Percentiles rank a stretch among this genome's conserved stretches.
phyloP scores from a whole-genome alignment of 1,140 invertebrate genomes.

The Hylyphantes graminicola region DNA sequence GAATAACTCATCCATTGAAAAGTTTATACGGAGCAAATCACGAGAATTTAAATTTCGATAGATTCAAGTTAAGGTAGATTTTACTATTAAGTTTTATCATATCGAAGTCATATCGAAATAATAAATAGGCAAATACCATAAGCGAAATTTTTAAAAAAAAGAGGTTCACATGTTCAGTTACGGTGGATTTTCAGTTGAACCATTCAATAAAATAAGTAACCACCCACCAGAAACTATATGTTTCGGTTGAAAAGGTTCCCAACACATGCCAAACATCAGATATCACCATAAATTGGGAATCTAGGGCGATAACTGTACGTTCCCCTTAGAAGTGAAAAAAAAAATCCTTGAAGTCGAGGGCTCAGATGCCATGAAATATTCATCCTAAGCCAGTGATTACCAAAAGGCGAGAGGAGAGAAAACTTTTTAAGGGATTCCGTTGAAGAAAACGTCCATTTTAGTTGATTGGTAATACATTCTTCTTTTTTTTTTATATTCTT shows the following conservation, averaged over 20 bases:
- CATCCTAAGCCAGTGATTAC: slow-evolving; percentile 50
- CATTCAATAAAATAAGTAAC: no score
- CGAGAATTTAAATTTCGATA: no score
- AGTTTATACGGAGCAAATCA: no score
- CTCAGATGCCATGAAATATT: slow-evolving; percentile 50
- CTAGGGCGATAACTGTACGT: slow-evolving; percentile 8
- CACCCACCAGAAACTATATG: slow-evolving; percentile 24
- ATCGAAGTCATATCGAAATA: no score
- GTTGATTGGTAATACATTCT: slow-evolving; percentile 51
- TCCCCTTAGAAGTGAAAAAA: no score
- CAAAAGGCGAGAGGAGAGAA: slow-evolving; percentile 13
- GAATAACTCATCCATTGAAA: no score
- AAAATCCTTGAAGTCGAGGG: background rate
- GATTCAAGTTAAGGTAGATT: no score
- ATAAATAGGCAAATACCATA: no score
- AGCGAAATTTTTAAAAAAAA: no score
- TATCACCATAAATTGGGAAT: slow-evolving; percentile 40
- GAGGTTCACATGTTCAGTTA: no score
- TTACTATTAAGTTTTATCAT: no score
- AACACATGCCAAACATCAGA: background rate
- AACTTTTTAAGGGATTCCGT: slow-evolving; percentile 46
- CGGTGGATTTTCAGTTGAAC: no score
- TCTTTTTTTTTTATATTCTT: background rate
- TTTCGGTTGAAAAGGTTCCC: slow-evolving; percentile 27
- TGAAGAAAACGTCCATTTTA: slow-evolving; percentile 52